phyloP scores from a whole-genome alignment of 1,140 invertebrate genomes.

The Nymphalis io region DNA sequence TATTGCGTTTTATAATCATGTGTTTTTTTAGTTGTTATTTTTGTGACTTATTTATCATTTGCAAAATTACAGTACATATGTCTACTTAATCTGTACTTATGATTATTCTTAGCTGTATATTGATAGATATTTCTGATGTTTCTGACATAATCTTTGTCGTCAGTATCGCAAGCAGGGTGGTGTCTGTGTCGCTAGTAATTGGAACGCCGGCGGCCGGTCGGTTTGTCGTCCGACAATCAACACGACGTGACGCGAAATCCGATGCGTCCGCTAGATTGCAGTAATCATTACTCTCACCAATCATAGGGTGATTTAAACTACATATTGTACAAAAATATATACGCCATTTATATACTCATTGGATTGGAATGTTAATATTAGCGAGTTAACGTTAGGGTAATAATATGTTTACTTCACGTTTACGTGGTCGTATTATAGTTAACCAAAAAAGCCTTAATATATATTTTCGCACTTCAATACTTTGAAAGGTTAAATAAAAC shows the following conservation, averaged over 20 bases:
- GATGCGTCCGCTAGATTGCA: constrained; percentile 63
- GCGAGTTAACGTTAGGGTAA: neutral
- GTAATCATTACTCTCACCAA: constrained; percentile 62
- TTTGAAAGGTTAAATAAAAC: too few species aligned
- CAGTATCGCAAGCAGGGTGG: constrained; percentile 45
- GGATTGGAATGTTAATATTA: constrained; percentile 17
- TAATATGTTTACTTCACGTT: neutral
- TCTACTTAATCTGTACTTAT: too few species aligned
- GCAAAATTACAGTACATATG: too few species aligned
- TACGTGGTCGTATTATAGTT: constrained; percentile 1
- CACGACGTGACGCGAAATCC: constrained; percentile 74
- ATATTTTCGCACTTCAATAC: too few species aligned
- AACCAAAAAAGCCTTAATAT: neutral
- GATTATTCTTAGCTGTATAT: too few species aligned
- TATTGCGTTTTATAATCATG: too few species aligned
- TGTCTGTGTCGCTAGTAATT: constrained; percentile 70
- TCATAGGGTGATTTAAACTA: constrained; percentile 54
- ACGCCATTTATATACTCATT: neutral
- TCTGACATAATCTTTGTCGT: constrained; percentile 43
- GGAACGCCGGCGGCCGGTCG: constrained; percentile 65
- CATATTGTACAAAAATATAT: constrained; percentile 25
- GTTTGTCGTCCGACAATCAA: constrained; percentile 75
- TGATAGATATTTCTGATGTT: neutral
- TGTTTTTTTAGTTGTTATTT: too few species aligned
- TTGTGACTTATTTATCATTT: too few species aligned